These are phyloP conservation scores for Caenorhabditis sulstoni DNA, from an alignment of 2,888 invertebrate genomes.

Conservation along the genomic window DNA sequence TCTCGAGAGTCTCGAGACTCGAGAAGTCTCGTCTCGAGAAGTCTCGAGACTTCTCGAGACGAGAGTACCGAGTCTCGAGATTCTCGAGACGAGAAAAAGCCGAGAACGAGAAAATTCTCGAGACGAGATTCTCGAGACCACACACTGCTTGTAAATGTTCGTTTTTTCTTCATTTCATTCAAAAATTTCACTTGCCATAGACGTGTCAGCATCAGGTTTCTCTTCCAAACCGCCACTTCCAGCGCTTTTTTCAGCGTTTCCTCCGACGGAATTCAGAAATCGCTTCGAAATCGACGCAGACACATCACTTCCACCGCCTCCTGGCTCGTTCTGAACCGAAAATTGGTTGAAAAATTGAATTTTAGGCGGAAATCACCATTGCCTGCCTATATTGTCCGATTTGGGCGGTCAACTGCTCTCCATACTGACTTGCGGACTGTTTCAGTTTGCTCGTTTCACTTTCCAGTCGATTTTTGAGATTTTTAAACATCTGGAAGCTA, in stretches of 20 bases:
- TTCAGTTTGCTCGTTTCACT: constrained; percentile 78
- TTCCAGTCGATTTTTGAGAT: constrained; percentile 78
- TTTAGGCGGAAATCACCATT: constrained; percentile 58
- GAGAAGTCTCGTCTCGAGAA: too few species aligned
- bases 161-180: constrained; percentile 3
- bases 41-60: too few species aligned
- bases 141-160: too few species aligned
- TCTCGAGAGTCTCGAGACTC: too few species aligned
- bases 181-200: constrained; percentile 31
- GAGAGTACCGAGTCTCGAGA: too few species aligned
- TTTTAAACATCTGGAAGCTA: constrained; percentile 79
- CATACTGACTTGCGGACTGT: constrained; percentile 73
- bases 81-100: too few species aligned
- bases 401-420: constrained; percentile 75
- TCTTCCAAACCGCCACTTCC: too few species aligned
- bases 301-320: constrained; percentile 72
- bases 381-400: constrained; percentile 69
- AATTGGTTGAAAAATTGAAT: not conserved
- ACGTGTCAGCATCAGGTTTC: constrained; percentile 19
- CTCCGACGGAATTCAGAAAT: constrained; percentile 43
- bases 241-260: not conserved
- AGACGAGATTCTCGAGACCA: too few species aligned
- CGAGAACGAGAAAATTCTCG: too few species aligned
- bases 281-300: constrained; percentile 61
- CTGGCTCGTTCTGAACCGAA: constrained; percentile 67